Evolutionary conservation across 2,888 invertebrate species (phyloP), one percentile per base, ranked within the genome.

Genomic region (Pinctada fucata): DNA sequence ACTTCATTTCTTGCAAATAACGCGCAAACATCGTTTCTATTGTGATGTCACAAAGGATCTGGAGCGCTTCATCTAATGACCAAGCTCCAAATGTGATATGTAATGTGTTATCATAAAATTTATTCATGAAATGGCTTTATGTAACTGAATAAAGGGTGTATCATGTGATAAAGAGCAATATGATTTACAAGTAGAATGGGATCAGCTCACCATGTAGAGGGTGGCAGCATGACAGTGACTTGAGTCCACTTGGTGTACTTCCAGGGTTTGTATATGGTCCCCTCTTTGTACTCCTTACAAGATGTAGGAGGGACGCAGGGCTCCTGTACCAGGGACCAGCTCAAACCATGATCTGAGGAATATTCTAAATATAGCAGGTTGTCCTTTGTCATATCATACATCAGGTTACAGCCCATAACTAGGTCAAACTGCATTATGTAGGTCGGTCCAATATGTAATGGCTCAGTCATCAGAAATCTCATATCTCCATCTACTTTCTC

Each of bases 371-470:
- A 86, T 6, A 92, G 82, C 81, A 87, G 81, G 75, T 90, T 90
- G 78, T 88, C 86, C 8, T 84, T 76, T 63, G 79, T 81, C 65
- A 87, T 84, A 4, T 82, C 80, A 79, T 86, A 90, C 13, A 88
- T 85, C 2, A 86, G 79, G n/a, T 88, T 90, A 84, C 93, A 93
- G 31, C 92, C 92, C 89, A 93, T 92, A 3, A 91, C 90, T 2
- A 93, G 87, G 77, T 93, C 92, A 88, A 93, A 93, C 86, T 93
- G 92, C 51, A 93, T 87, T 86, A 93, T 91, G 81, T 91, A 92
- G 0, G 92, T 91, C 1, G 93, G 92, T 0, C 93, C 93, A 67
- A 93, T 87, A 51, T 89, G 88, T 82, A 93, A 86, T 2, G 92
- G 88, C 79, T 91, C 89, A 0, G 93, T 92, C 83, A 90, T 90